Conservation (phyloP, 2,888 invertebrate genomes). For the Antheraea yamamai region DNA sequence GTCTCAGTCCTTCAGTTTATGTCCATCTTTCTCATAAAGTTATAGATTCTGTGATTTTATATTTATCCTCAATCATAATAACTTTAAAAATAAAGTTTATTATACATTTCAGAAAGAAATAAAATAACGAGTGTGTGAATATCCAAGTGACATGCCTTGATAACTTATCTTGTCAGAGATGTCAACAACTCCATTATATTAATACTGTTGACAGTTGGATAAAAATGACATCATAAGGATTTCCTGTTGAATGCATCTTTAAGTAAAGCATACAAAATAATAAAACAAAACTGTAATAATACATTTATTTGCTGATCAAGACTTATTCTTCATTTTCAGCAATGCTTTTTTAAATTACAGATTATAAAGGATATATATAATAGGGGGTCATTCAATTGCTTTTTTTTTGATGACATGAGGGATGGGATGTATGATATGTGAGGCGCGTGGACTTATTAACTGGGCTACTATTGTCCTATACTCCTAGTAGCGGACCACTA, state of each 20-base stretch:
- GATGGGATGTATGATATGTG: no score
- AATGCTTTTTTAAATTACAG: no score
- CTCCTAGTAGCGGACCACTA: no score
- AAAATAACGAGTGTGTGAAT: background rate
- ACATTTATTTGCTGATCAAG: no score
- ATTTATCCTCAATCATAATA: background rate
- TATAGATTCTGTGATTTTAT: background rate
- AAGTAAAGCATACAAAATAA: background rate
- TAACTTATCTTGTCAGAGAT: constrained; percentile 2
- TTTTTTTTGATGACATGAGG: no score
- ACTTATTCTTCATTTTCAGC: no score
- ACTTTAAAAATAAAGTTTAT: background rate
- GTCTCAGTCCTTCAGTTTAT: no score
- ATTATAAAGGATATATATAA: no score
- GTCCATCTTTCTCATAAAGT: background rate
- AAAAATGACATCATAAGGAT: constrained; percentile 9
- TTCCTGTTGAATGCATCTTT: constrained; percentile 10
- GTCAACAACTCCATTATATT: constrained; percentile 1
- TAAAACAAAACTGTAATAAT: no score
- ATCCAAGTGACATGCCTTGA: background rate
- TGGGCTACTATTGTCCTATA: no score
- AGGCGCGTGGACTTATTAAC: no score
- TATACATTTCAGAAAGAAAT: background rate
- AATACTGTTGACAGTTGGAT: constrained; percentile 3
- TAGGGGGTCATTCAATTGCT: no score